Evolutionary conservation across 2,888 invertebrate genomes (phyloP).

Genomic region (Epirrita christyi): DNA sequence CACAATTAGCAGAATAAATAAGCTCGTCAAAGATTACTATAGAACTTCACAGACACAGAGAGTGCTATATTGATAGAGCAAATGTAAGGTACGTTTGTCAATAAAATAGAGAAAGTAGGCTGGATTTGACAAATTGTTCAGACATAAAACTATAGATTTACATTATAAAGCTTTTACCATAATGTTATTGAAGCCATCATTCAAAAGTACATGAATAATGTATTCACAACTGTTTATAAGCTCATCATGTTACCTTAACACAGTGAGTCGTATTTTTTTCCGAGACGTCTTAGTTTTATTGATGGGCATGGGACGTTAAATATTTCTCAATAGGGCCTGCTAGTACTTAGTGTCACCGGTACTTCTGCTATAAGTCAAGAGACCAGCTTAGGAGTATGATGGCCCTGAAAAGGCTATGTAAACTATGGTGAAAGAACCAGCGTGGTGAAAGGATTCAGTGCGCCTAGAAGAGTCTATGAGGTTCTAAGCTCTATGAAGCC

Average conservation of each 20-base stretch:
- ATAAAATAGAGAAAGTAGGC: conserved; percentile 36
- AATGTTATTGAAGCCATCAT: conserved; percentile 36
- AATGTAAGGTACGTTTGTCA: conserved; percentile 7
- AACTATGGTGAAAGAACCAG: too few relatives aligned
- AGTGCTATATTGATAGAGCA: neutral
- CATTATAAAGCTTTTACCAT: conserved; percentile 40
- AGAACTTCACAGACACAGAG: neutral
- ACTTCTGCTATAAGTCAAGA: too few relatives aligned
- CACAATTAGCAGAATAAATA: too few relatives aligned
- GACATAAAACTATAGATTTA: conserved; percentile 38
- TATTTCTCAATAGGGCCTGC: too few relatives aligned
- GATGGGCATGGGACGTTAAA: conserved; percentile 42
- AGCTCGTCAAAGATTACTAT: too few relatives aligned
- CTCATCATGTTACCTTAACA: conserved; percentile 25
- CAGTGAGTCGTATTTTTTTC: conserved; percentile 10
- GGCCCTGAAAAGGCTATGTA: too few relatives aligned
- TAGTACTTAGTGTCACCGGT: too few relatives aligned
- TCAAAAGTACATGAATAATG: conserved; percentile 37
- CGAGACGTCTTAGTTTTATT: conserved; percentile 11
- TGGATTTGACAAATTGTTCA: conserved; percentile 32
- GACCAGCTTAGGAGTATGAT: too few relatives aligned
- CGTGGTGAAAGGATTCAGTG: too few relatives aligned
- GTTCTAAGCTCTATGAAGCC: too few relatives aligned
- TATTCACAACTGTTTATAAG: conserved; percentile 30
- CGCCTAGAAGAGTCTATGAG: too few relatives aligned